Base-by-base conservation (phyloP, 2,797 vertebrate genomes). In the Tenualosa ilisha region DNA sequence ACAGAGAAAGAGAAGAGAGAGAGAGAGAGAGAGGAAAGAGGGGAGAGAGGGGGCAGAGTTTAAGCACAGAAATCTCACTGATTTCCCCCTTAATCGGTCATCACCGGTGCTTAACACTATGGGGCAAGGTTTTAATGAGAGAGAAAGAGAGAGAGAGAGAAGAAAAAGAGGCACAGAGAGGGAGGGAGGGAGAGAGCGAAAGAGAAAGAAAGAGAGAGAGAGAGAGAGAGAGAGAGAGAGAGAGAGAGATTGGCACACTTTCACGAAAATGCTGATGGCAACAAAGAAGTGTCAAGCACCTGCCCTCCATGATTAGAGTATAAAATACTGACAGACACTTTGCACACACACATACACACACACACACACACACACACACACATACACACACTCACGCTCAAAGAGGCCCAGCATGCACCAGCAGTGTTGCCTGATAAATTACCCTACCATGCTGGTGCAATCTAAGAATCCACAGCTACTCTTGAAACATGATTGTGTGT, bases 351-450 rank as follows among this genome's bases (percentile, higher is more conserved):
- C 63, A 65, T n/a, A 83, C n/a, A 82, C 79, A 46, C 82, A 68
- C 26, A 82, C 88, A 87, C 90, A 20, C 63, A 65, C 63, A 20
- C 63, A 65, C 63, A 83, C n/a, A 20, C 63, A 65, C 63, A 20
- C 63, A 65, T n/a, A 83, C n/a, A 82, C 79, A 46, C 82, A 68
- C 26, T 82, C 88, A 87, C 90, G 91, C 87, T 85, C 84, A 63
- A 89, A 91, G 89, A 92, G 26, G 31, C 65, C 65, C 26, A 31
- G 65, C 26, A 24, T 15, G 26, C 37, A 72, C 26, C 31, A 1
- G 12, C 26, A 72, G 61, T 72, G 65, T 31, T 72, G 26, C 12
- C 26, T 37, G 61, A 24, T n/a, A 65, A 65, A 65, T 65, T 65
- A 65, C n/a, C 24, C n/a, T 65, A 26, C 61, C 61, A 65, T 65